Percentiles rank a stretch among this genome's conserved stretches.
phyloP scores from a whole-genome alignment of 2,113 vertebrate species.

The Phainopepla nitens region DNA sequence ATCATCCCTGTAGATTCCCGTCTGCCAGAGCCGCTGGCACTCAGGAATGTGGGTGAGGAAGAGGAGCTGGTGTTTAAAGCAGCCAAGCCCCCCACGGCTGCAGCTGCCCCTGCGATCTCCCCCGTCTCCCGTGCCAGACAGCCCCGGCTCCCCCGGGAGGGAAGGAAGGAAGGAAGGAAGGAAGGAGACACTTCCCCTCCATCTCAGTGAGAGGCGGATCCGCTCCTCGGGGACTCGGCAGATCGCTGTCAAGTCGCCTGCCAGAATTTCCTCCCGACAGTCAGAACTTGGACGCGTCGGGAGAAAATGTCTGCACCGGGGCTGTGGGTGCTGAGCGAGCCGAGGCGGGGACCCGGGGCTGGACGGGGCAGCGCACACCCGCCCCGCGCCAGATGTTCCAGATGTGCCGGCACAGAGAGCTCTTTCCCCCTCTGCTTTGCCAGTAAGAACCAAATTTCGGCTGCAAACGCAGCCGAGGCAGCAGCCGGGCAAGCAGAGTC shows the following conservation, averaged over 20 bases:
- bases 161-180: neutral
- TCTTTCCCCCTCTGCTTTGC: neutral
- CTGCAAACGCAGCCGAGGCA: neutral
- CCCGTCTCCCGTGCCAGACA: neutral
- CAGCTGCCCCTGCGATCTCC: neutral
- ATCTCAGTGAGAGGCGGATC: slow-evolving; percentile 4
- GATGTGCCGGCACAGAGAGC: neutral
- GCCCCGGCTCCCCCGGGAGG: neutral
- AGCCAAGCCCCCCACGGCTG: neutral
- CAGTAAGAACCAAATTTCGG: neutral
- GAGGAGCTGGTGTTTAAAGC: neutral
- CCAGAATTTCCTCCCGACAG: slow-evolving; percentile 43
- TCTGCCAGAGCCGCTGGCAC: neutral
- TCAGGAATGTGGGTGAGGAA: neutral
- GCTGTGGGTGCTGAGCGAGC: rapidly evolving
- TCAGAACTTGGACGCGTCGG: neutral
- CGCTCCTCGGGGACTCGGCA: neutral
- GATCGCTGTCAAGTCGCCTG: neutral
- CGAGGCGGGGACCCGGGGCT: neutral
- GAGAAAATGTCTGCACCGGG: slow-evolving; percentile 49
- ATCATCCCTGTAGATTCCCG: neutral
- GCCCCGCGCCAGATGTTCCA: neutral
- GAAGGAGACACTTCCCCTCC: slow-evolving; percentile 1
- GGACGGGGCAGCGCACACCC: neutral
- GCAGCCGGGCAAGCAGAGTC: neutral